Base-by-base conservation (phyloP, 1,140 invertebrate genomes). In the Phenacoccus solenopsis region DNA sequence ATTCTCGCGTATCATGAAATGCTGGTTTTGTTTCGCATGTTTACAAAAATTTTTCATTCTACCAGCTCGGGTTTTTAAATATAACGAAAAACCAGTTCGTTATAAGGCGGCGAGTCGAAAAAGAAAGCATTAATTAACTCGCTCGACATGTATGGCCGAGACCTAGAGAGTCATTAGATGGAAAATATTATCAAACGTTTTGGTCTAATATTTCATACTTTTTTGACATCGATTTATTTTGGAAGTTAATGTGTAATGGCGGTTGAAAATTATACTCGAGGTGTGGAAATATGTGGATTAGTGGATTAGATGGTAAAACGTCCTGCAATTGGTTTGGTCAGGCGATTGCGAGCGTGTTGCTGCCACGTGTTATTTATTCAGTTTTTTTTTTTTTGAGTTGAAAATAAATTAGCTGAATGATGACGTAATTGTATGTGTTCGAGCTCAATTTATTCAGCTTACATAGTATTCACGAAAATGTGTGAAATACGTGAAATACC, bases 171-270 rank as follows among this genome's bases (percentile, higher is more conserved):
- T n/a, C 20, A 49, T 49, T 49, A 49, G 38, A 3, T 49, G 16
- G 38, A 16, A 49, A 49, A n/a, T n/a, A n/a, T n/a, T 49, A 49
- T 49, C 38, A 49, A 49, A 49, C 38, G 38, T 4, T 49, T 10
- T n/a, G 12, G 38, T 49, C 38, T 49, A 49, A 49, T 49, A 49
- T 49, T 49, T 49, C 20, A 49, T 49, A 49, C 5, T 2, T 49
- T n/a, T 49, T 49, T 49, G 38, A 49, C 38, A n/a, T 49, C 38
- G 38, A 49, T 49, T 49, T 49, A 49, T 49, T 49, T 49, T n/a
- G 20, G 20, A 49, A n/a, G 38, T n/a, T 49, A 16, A 49, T 49
- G 38, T 49, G 38, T 4, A n/a, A n/a, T n/a, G n/a, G n/a, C n/a
- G n/a, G n/a, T n/a, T n/a, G n/a, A n/a, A n/a, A n/a, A n/a, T n/a